Base-by-base conservation (phyloP, 2,888 invertebrate species). In the Atethmia centrago region DNA sequence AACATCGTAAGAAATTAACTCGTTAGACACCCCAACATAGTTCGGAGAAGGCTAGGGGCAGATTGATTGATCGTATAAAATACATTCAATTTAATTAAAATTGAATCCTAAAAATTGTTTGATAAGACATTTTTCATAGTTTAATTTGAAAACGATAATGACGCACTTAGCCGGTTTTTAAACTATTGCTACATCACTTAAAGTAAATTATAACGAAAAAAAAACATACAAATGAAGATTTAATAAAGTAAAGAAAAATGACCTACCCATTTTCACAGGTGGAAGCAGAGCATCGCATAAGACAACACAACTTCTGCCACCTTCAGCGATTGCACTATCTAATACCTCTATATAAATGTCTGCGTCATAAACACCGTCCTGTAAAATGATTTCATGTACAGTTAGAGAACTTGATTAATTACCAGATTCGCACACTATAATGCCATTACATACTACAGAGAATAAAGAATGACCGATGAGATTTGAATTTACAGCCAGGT, bases 341-440 rank as follows among this genome's bases (percentile, higher is more conserved):
- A 98, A 91, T 36, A 97, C 88, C 5, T 97, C 97, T 3, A 98
- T 92, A 85, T 97, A 97, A 73, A 94, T 88, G 71, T 97, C 97
- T 64, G 97, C 97, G 92, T 98, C 98, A 70, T 97, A 96, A 7
- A 98, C 96, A 66, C 98, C 98, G 67, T 98, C 98, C 96, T 96
- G 91, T 58, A 92, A 93, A 45, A 53, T 21, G 2, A 42, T 49
- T 61, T 55, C 4, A 69, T 21, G 8, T 14, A 36, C 9, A 51
- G 9, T 58, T 49, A 21, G 90, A 93, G 79, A 95, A 87, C 31
- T 93, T 93, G 86, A 94, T 94, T 93, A 93, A 93, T 19, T 94
- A 94, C 1, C 93, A 78, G 90, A 88, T 93, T 81, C 93, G 36
- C 95, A 79, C 91, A 95, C 85, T 90, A 80, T 95, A 40, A 12